Percentiles rank a stretch among this genome's conserved stretches.
These are phyloP conservation scores for Hafferia zeledoni DNA, from an alignment of 2,797 vertebrate genomes.

Conservation along the genomic window DNA sequence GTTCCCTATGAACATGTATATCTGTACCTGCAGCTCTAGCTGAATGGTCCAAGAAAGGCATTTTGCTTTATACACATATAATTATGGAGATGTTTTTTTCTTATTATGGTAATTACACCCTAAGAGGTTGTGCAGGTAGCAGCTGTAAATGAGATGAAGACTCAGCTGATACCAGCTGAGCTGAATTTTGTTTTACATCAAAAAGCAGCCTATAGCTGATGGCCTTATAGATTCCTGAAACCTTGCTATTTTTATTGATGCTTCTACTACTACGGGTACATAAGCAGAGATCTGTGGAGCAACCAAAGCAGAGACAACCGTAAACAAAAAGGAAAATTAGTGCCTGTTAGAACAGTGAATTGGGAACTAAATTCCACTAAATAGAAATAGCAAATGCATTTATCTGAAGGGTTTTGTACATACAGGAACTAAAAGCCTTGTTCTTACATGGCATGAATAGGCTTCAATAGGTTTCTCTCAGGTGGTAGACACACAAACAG, in stretches of 20 bases:
- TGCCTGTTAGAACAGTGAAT: not conserved
- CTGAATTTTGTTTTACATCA: not conserved
- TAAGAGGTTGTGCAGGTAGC: not conserved
- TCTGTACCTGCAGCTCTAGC: not conserved
- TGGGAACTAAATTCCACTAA: not conserved
- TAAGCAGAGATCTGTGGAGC: not conserved
- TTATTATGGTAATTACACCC: not conserved
- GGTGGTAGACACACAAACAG: not conserved
- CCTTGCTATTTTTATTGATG: not conserved
- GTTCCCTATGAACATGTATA: not conserved
- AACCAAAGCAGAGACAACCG: not conserved
- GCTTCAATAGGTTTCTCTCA: not conserved
- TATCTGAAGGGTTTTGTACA: not conserved
- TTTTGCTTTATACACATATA: not conserved
- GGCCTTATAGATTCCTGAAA: not conserved
- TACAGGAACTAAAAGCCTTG: not conserved
- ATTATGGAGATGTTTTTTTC: not conserved
- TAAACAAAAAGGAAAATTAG: not conserved
- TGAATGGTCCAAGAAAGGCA: not conserved
- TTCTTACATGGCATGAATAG: not conserved
- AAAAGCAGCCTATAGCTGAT: not conserved
- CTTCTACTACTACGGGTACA: not conserved
- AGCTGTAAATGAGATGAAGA: conserved; percentile 13
- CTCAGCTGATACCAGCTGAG: not conserved
- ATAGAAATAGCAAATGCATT: not conserved